Evolutionary conservation across 2,888 invertebrate species (phyloP).

Genomic region (Eilema depressum): DNA sequence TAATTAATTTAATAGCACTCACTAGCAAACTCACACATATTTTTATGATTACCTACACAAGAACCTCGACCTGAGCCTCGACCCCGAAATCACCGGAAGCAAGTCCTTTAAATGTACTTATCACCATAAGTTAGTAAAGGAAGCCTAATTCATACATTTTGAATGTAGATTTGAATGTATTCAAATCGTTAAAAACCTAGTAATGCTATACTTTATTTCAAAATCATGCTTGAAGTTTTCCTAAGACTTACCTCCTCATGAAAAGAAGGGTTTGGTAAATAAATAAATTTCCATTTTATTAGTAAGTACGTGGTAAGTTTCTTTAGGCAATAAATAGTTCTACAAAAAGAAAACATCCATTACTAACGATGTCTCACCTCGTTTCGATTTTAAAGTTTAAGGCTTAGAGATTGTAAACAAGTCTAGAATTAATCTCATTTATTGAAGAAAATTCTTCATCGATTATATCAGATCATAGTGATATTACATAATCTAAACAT

Average conservation of each 20-base stretch:
- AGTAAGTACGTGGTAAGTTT: no score
- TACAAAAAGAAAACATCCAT: background rate
- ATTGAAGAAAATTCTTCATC: background rate
- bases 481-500: conserved; percentile 30
- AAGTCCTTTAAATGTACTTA: background rate
- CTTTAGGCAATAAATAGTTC: no score
- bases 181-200: background rate
- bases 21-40: background rate
- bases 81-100: background rate
- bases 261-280: background rate
- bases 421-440: background rate
- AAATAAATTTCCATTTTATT: background rate
- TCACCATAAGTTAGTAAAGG: background rate
- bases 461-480: conserved; percentile 13
- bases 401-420: conserved; percentile 23
- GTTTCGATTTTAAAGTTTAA: conserved; percentile 29
- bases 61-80: conserved; percentile 1
- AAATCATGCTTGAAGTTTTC: background rate
- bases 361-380: background rate
- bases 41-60: background rate
- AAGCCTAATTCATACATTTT: background rate
- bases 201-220: background rate
- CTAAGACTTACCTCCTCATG: background rate
- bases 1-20: background rate
- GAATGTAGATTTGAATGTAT: background rate